Evolutionary conservation across 2,113 vertebrate species (phyloP), one percentile per base, ranked within the genome.

Genomic region (Osmerus mordax): DNA sequence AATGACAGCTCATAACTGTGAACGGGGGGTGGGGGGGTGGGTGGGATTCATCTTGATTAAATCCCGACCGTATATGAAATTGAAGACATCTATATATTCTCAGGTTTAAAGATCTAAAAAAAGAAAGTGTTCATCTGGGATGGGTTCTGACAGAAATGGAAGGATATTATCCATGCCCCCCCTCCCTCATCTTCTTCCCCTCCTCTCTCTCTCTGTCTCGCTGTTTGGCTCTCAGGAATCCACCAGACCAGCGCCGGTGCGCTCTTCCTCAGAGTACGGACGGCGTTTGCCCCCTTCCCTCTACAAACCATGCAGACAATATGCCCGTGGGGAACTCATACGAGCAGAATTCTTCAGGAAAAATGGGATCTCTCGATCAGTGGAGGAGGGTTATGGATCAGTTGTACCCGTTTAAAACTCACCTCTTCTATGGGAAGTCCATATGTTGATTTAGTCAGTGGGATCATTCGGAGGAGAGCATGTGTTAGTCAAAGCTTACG

Each of bases 181-280:
- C 23, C 15, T 32, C 14, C 29, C 61, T 25, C 61, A 29, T 32
- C 3, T 16, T 15, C 21, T 21, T 2, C 5, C 23, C 16, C 54
- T n/a, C 0, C 23, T n/a, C 54, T n/a, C 0, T 23, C 0, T 64
- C 0, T 60, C 4, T 23, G 23, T 41, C 61, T 63, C 54, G 71
- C 23, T 23, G 19, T 18, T 28, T 59, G 12, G 14, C 61, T 77
- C 32, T 12, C 75, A 93, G 92, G 91, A 93, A 78, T 75, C 18
- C 69, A 78, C 85, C 61, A 83, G 92, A 74, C 72, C 29, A 3
- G 55, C 90, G 7, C 83, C 90, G 0, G 78, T 91, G 70, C 69
- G 83, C 23, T 81, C 87, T 16, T 93, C 91, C 0, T 89, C 91
- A 32, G 76, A 83, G 56, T 90, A 92, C 19, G 90, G 92, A 18